Evolutionary conservation across 2,888 invertebrate species (phyloP), one percentile per base, ranked within the genome.

Genomic region (Paralinhomoeus sp.): DNA sequence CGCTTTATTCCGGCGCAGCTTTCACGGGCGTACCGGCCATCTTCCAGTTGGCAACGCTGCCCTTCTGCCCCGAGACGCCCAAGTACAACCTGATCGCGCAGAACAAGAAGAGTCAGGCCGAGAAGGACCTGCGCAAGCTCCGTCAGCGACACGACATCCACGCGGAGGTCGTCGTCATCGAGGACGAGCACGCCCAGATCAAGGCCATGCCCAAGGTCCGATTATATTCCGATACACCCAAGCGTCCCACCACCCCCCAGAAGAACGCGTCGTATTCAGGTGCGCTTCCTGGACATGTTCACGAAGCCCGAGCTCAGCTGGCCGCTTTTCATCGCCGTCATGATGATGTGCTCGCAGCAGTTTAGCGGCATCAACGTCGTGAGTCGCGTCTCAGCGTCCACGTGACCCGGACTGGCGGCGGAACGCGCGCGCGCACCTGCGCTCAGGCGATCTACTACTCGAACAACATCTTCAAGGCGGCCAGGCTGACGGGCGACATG

Each of bases 321-420:
- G 57, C 84, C 84, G 0, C 68, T 85, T 17, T 64, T 76, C 38
- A 81, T 85, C 49, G 73, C 81, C 15, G 66, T 79, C 27, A 74
- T 78, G 55, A 73, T 84, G 57, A 83, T 84, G 79, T 60, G 83
- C 1, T 78, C 81, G 0, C 85, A 85, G 61, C 85, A 87, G 65
- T 67, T 85, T 31, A 80, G 80, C 13, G 84, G 84, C 18, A 38
- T 44, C 39, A 39, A 37, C 63, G 80, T 80, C 2, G 79, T 80
- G 5, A 12, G 39, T 24, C 9, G 18, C 9, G 7, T n/a, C n/a
- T n/a, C n/a, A n/a, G 15, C 15, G 31, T n/a, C n/a, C n/a, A 71
- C 24, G 39, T 39, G n/a, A n/a, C n/a, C n/a, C n/a, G n/a, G n/a
- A n/a, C n/a, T n/a, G n/a, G n/a, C n/a, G n/a, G n/a, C n/a, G n/a